Conservation (phyloP, 2,797 vertebrate genomes). For the Muraenolepis orangiensis region DNA sequence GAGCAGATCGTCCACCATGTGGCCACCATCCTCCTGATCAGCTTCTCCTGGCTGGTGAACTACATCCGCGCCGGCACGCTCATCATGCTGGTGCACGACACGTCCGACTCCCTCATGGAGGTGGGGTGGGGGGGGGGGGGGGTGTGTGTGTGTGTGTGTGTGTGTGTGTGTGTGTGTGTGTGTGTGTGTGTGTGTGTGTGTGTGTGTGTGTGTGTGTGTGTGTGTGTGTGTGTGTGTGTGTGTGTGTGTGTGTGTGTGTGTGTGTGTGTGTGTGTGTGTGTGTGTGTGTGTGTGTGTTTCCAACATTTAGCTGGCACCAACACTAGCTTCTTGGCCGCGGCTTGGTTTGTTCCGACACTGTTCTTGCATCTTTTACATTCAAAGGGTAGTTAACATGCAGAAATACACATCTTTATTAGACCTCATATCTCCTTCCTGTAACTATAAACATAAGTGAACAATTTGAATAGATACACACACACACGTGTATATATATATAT, state of each 20-base stretch:
- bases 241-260: neutral
- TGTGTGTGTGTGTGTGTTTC: neutral
- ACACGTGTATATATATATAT: neutral
- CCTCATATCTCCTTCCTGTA: neutral
- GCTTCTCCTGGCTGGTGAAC: conserved; percentile 94
- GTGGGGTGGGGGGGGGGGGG: no score
- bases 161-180: neutral
- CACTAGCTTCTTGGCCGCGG: neutral
- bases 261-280: neutral
- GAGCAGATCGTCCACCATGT: conserved; percentile 93
- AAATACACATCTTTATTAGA: neutral
- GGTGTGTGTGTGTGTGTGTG: neutral
- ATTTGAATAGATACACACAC: conserved; percentile 1
- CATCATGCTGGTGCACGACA: conserved; percentile 91
- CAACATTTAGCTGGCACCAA: neutral
- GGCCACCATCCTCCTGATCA: conserved; percentile 88
- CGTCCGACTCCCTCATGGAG: conserved; percentile 91
- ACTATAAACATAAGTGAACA: neutral
- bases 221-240: neutral
- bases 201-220: no score
- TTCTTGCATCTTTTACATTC: no score
- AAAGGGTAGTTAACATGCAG: no score
- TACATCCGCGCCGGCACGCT: conserved; percentile 91
- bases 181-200: neutral
- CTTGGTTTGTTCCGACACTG: neutral